Conservation (phyloP, 1,140 invertebrate species). For the Chionoecetes opilio region DNA sequence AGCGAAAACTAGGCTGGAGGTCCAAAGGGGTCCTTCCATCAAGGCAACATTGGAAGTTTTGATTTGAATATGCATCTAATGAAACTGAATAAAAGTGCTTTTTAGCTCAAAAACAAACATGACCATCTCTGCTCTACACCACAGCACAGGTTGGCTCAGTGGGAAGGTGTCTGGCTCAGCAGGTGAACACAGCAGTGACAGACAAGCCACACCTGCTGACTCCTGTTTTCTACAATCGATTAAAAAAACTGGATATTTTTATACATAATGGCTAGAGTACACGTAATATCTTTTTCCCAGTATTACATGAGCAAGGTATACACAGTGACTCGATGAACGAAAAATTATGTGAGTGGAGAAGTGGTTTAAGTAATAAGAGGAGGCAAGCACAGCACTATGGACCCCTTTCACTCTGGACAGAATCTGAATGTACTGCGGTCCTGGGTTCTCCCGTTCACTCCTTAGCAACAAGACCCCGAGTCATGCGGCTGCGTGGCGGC, state of each 20-base stretch:
- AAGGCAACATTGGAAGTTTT: conserved; percentile 79
- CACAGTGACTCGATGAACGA: conserved; percentile 59
- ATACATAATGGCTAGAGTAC: conserved; percentile 29
- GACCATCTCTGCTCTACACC: conserved; percentile 72
- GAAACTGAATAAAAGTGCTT: conserved; percentile 59
- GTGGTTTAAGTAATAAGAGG: conserved; percentile 76
- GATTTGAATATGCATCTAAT: conserved; percentile 75
- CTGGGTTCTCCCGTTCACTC: conserved; percentile 69
- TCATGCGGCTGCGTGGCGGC: not conserved
- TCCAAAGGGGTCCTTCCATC: conserved; percentile 64
- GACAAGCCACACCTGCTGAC: conserved; percentile 10
- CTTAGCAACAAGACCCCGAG: conserved; percentile 51
- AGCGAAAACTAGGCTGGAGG: conserved; percentile 52
- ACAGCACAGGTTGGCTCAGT: conserved; percentile 56
- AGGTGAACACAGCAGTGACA: conserved; percentile 58
- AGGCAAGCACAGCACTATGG: conserved; percentile 74
- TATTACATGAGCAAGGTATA: conserved; percentile 72
- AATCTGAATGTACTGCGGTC: conserved; percentile 77
- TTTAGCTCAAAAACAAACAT: conserved; percentile 69
- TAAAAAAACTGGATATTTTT: conserved; percentile 22
- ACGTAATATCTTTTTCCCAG: conserved; percentile 13
- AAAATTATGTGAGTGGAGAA: conserved; percentile 42
- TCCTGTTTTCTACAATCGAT: conserved; percentile 46
- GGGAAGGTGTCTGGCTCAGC: conserved; percentile 66
- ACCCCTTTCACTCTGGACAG: conserved; percentile 79